These are phyloP conservation scores for Acanthochromis polyacanthus DNA, from an alignment of 2,113 vertebrate species.

Conservation along the genomic window DNA sequence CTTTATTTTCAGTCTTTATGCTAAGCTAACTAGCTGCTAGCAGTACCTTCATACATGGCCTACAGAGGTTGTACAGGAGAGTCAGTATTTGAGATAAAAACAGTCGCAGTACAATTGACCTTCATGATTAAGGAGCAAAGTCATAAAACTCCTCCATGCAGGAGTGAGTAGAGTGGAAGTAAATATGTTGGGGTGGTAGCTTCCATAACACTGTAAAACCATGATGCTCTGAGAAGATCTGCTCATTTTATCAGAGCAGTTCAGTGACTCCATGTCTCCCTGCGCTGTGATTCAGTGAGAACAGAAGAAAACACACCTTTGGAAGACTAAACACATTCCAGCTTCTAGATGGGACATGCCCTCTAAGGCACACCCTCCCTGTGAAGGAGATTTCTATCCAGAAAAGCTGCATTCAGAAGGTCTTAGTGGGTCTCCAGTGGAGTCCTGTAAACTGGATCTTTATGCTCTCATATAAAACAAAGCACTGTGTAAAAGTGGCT, in stretches of 20 bases:
- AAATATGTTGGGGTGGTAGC: not conserved
- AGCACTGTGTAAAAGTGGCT: not conserved
- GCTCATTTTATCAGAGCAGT: not conserved
- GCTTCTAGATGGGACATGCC: constrained; percentile 60
- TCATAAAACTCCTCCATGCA: not conserved
- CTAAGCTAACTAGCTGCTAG: too few species aligned
- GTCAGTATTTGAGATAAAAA: not conserved
- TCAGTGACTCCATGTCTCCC: not conserved
- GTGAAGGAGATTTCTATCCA: not conserved
- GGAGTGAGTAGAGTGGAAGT: not conserved
- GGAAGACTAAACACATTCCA: constrained; percentile 70
- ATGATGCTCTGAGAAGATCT: not conserved
- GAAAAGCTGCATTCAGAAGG: not conserved
- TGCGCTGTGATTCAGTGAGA: not conserved
- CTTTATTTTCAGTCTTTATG: too few species aligned
- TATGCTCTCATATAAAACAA: not conserved
- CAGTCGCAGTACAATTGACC: not conserved
- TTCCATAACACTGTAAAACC: not conserved
- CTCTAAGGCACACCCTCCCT: not conserved
- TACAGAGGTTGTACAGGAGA: too few species aligned
- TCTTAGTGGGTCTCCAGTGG: not conserved
- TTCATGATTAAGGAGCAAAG: constrained; percentile 10
- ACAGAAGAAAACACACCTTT: not conserved
- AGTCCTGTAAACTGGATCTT: not conserved
- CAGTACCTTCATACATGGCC: too few species aligned